phyloP scores from a whole-genome alignment of 2,797 vertebrate species.

The Macropus fuliginosus region DNA sequence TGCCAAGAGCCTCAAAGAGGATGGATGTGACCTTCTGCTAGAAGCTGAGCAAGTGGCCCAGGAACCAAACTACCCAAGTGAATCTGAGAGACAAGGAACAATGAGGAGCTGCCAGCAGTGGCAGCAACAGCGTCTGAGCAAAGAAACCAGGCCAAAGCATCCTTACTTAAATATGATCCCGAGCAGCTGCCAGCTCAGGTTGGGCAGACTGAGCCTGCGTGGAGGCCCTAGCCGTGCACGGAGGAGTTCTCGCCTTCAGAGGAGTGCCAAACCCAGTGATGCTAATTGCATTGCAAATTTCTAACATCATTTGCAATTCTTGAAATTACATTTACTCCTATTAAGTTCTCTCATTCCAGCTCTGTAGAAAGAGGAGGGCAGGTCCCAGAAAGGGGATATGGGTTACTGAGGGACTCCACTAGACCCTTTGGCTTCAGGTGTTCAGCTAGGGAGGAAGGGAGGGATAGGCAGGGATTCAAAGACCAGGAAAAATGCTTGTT shows the following conservation, averaged over 20 bases:
- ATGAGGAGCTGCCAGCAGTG: slow-evolving; percentile 38
- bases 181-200: slow-evolving; percentile 76
- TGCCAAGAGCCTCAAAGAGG: slow-evolving; percentile 1
- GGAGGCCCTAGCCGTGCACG: slow-evolving; percentile 71
- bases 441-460: slow-evolving; percentile 70
- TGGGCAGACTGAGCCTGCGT: slow-evolving; percentile 65
- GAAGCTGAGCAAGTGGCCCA: slow-evolving; percentile 38
- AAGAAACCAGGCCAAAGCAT: slow-evolving; percentile 59
- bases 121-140: slow-evolving; percentile 48
- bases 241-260: slow-evolving; percentile 83
- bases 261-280: slow-evolving; percentile 86
- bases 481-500: slow-evolving; percentile 78
- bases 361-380: slow-evolving; percentile 67
- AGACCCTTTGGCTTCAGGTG: slow-evolving; percentile 68
- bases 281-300: slow-evolving; percentile 87
- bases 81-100: slow-evolving; percentile 57
- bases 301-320: slow-evolving; percentile 85
- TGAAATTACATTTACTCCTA: slow-evolving; percentile 84
- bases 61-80: slow-evolving; percentile 66
- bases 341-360: slow-evolving; percentile 84
- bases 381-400: slow-evolving; percentile 64
- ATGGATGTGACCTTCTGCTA: neutral
- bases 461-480: slow-evolving; percentile 43
- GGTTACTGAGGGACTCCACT: slow-evolving; percentile 73
- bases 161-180: slow-evolving; percentile 66